phyloP scores from a whole-genome alignment of 2,888 invertebrate genomes.

The Sinohyriopsis cumingii region DNA sequence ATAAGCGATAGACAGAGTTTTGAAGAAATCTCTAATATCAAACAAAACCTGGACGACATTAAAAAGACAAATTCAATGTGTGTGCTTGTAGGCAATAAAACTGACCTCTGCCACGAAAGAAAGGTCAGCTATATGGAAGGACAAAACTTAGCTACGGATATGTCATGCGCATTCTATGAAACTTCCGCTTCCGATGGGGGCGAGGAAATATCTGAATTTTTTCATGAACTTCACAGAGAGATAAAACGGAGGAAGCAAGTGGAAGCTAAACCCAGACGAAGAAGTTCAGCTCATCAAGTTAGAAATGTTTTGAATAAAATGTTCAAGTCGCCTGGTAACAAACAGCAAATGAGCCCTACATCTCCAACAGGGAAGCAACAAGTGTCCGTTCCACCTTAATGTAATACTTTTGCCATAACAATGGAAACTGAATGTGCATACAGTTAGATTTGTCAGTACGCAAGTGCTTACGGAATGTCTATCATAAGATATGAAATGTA shows the following conservation, averaged over 20 bases:
- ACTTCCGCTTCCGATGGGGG: constrained; percentile 69
- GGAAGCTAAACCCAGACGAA: constrained; percentile 59
- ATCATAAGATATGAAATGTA: no score
- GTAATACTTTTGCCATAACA: no score
- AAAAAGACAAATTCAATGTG: constrained; percentile 65
- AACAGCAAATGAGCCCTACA: no score
- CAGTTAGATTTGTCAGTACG: no score
- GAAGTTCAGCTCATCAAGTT: constrained; percentile 68
- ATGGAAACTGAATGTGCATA: no score
- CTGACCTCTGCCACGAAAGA: constrained; percentile 63
- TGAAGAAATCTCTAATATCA: constrained; percentile 53
- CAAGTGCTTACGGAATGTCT: no score
- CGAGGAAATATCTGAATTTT: constrained; percentile 67
- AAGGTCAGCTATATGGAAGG: constrained; percentile 60
- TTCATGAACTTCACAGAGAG: constrained; percentile 69
- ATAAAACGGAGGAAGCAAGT: constrained; percentile 62
- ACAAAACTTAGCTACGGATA: constrained; percentile 60
- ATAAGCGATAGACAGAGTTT: constrained; percentile 67
- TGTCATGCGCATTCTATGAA: constrained; percentile 68
- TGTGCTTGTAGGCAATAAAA: constrained; percentile 67
- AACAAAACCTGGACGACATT: constrained; percentile 62
- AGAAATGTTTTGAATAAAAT: constrained; percentile 57
- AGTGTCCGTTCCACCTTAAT: no score
- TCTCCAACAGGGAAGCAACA: no score
- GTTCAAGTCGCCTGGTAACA: constrained; percentile 34